Base-by-base conservation (phyloP, 2,888 invertebrate genomes). In the Dryadula phaetusa region DNA sequence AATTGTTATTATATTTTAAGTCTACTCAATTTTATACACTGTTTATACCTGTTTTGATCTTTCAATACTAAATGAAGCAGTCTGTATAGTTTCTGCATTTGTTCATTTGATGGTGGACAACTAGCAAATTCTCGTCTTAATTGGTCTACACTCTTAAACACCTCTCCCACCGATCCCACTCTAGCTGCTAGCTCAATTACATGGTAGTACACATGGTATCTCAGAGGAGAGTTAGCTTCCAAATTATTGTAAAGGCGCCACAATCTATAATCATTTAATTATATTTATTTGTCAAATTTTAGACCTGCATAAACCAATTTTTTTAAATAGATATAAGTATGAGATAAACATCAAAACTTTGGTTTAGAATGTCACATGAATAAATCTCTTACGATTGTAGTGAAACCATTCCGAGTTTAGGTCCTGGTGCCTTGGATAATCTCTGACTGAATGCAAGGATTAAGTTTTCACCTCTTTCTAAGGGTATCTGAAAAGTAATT, bases 201-300 rank as follows among this genome's bases (percentile, higher is more conserved):
- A 81, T 98, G 97, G 81, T 97, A 97, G 87, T 99, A 99, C 14
- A 99, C 97, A 82, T 97, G 97, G 86, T 98, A 99, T 47, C 98
- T 94, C 85, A 98, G 94, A 0, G 97, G 95, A 0, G 97, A 97
- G 74, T 95, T 94, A 70, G 96, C 95, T 77, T 97, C 97, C 75
- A 99, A 90, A 54, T 98, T 98, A 88, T 98, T 98, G 84, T 98
- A 99, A 63, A 99, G 88, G 69, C 99, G 95, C 95, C 98, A 98
- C 72, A 99, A 90, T 62, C 97, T 97, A 82, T 62, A 94, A 93
- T 8, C 74, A 69, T 37, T 37, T 68, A 34, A 60, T 62, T 22
- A 12, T 10, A 40, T 60, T 42, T 10, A 40, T 60, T 42, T 40
- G 12, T 40, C 46, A 58, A n/a, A 52, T 47, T 22, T 34, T 40